phyloP scores from a whole-genome alignment of 2,113 vertebrate genomes.

The Ondatra zibethicus region DNA sequence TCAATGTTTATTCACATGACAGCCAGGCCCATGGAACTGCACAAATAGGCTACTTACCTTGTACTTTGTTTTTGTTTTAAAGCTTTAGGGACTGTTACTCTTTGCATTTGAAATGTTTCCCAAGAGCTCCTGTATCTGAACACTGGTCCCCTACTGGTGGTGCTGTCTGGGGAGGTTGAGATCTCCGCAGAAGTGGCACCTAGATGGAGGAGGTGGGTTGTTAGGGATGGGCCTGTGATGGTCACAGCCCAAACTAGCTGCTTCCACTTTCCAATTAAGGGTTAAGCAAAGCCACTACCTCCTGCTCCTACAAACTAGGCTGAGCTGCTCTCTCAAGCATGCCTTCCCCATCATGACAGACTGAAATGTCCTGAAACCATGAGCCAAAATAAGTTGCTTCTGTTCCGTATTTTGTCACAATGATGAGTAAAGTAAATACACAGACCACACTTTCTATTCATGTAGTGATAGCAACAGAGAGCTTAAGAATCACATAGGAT shows the following conservation, averaged over 20 bases:
- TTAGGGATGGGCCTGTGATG: background rate
- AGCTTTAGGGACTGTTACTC: background rate
- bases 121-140: background rate
- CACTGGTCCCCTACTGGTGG: background rate
- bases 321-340: background rate
- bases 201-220: background rate
- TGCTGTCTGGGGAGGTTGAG: background rate
- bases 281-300: background rate
- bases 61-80: conserved; percentile 31
- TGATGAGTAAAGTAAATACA: background rate
- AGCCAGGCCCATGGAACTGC: background rate
- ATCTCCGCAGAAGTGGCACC: background rate
- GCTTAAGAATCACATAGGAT: background rate
- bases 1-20: background rate
- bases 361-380: background rate
- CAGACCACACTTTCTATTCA: background rate
- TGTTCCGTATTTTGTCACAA: background rate
- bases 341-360: background rate
- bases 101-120: background rate
- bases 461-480: background rate
- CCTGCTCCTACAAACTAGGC: background rate
- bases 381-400: background rate
- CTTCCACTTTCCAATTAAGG: background rate
- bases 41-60: background rate
- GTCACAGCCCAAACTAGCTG: background rate